Evolutionary conservation across 2,113 vertebrate genomes (phyloP), one percentile per base, ranked within the genome.

Genomic region (Pterocles orientalis): DNA sequence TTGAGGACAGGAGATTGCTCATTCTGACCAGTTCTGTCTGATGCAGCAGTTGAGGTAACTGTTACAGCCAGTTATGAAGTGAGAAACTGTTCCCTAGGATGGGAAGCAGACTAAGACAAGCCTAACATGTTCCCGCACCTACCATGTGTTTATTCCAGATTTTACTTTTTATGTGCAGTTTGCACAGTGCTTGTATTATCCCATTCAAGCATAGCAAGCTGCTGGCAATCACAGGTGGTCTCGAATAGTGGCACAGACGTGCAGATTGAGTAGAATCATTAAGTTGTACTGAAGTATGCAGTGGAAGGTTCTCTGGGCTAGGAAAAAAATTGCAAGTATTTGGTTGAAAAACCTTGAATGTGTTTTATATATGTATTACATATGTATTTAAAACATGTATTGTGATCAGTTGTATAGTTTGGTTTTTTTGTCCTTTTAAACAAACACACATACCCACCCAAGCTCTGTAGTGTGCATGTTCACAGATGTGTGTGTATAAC

Each of bases 181-280:
- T 1, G 1, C 33, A 31, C 29, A 36, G 3, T 25, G 39, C 28
- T 36, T 31, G 7, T 50, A 10, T 50, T 51, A 48, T 7, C 33
- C 14, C 20, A 4, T 41, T 65, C 29, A 15, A 43, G 43, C 53
- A 5, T 5, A 45, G 41, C 28, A 66, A 73, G 23, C 72, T 62
- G 41, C 8, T 56, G 54, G 53, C 33, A 73, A 3, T 73, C 33
- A 18, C 28, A 51, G 41, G 41, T 66, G 70, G 45, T n/a, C 50
- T 9, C 51, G 34, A 31, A 24, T 12, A 39, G n/a, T 5, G 1
- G 10, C 1, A 0, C 24, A 47, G 47, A 54, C 15, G 0, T 25
- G 21, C 41, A 47, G 6, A 28, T 15, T 14, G 28, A 75, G 45
- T 26, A 31, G 13, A 58, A 16, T 58, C 41, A 13, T 45, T 26